Evolutionary conservation across 2,113 vertebrate genomes (phyloP).

Genomic region (Festucalex cinctus): DNA sequence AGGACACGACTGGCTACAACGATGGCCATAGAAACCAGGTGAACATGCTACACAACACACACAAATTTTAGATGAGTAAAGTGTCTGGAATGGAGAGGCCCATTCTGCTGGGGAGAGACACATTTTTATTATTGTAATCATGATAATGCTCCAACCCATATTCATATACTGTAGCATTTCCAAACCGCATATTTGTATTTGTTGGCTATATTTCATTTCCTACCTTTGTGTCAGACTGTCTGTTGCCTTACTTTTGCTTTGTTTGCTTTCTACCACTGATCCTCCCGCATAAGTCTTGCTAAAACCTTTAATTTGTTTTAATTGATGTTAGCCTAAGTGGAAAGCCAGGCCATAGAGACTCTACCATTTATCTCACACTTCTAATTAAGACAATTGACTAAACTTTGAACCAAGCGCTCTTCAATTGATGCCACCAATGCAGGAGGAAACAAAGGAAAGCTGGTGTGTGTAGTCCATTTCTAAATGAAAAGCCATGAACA

Average conservation of each 20-base stretch:
- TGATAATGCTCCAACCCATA: neutral
- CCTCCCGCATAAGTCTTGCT: slow-evolving; percentile 25
- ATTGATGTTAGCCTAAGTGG: slow-evolving; percentile 34
- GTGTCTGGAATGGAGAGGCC: neutral
- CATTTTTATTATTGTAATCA: neutral
- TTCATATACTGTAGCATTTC: neutral
- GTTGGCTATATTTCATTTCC: neutral
- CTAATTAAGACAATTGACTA: slow-evolving; percentile 47
- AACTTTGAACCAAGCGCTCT: slow-evolving; percentile 33
- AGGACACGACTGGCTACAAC: slow-evolving; percentile 82
- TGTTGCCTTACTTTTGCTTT: slow-evolving; percentile 1
- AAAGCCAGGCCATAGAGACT: slow-evolving; percentile 5
- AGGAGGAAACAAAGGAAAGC: neutral
- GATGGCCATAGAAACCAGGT: slow-evolving; percentile 81
- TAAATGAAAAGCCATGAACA: neutral
- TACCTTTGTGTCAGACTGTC: neutral
- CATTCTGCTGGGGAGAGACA: neutral
- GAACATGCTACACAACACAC: slow-evolving; percentile 75
- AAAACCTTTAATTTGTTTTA: slow-evolving; percentile 38
- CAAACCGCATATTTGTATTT: neutral
- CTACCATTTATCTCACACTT: slow-evolving; percentile 11
- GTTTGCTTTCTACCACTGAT: slow-evolving; percentile 4
- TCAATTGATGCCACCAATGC: slow-evolving; percentile 18
- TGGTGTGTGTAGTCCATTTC: neutral
- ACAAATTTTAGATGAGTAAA: neutral